phyloP scores from a whole-genome alignment of 1,140 invertebrate species.

The Zaprionus tsacasi region DNA sequence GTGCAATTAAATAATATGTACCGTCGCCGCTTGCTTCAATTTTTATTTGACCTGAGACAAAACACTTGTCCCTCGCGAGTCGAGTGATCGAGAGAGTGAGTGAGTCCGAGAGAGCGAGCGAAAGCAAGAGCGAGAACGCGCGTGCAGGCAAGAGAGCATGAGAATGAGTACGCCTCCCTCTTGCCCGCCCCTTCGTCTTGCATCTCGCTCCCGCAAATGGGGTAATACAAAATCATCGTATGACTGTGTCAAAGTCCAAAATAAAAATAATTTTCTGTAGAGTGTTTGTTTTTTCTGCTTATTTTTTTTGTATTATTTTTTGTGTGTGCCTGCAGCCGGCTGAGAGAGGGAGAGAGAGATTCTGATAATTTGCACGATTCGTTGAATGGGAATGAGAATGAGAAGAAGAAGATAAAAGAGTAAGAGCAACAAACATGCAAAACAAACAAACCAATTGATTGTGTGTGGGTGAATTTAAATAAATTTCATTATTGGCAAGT shows the following conservation, averaged over 20 bases:
- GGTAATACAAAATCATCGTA: conserved; percentile 76
- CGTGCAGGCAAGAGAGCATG: not conserved
- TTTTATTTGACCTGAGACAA: conserved; percentile 30
- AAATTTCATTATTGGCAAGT: conserved; percentile 59
- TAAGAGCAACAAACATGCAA: conserved; percentile 64
- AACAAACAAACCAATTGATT: conserved; percentile 62
- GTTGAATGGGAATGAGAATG: conserved; percentile 1
- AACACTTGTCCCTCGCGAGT: conserved; percentile 5
- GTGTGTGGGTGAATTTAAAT: conserved; percentile 67
- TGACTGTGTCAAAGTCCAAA: conserved; percentile 81
- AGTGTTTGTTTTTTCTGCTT: conserved; percentile 10
- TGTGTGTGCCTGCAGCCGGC: conserved; percentile 40
- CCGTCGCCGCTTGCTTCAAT: conserved; percentile 11
- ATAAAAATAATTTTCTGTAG: conserved; percentile 73
- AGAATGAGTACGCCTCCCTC: conserved; percentile 21
- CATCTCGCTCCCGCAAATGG: conserved; percentile 51
- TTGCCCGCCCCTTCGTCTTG: conserved; percentile 8
- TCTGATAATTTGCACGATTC: conserved; percentile 50
- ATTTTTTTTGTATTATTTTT: conserved; percentile 22
- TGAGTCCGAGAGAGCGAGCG: not conserved
- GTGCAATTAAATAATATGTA: conserved; percentile 15
- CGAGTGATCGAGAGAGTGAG: not conserved
- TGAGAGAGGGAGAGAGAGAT: conserved; percentile 54
- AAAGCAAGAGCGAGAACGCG: conserved; percentile 3
- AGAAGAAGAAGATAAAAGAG: conserved; percentile 24